A percentile compares a stretch with the other conserved stretches of the same genome.
These are phyloP conservation scores for Coecobrya sp. DNA, from an alignment of 2,888 invertebrate species.

Conservation along the genomic window DNA sequence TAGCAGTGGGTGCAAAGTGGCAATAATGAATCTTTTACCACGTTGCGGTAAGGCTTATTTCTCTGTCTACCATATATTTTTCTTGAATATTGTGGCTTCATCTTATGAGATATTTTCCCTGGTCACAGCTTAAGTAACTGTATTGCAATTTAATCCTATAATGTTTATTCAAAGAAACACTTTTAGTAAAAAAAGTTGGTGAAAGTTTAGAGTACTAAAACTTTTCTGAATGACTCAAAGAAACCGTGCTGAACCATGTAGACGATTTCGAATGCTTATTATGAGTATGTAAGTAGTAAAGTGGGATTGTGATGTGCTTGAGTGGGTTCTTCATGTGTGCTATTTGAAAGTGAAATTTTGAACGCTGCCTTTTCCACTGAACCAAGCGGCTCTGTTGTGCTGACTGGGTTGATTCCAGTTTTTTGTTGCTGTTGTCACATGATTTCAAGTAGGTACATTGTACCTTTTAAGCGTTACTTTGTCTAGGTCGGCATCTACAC, in stretches of 20 bases:
- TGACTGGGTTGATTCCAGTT: neutral
- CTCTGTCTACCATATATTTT: slow-evolving; percentile 1
- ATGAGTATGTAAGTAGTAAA: neutral
- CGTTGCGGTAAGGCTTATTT: slow-evolving; percentile 67
- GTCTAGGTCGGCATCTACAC: slow-evolving; percentile 15
- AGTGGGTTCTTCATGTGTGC: neutral
- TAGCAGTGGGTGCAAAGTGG: slow-evolving; percentile 78
- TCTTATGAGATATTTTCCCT: slow-evolving; percentile 65
- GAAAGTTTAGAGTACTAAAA: slow-evolving; percentile 53
- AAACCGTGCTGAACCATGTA: neutral
- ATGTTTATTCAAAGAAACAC: slow-evolving; percentile 66
- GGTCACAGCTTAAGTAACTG: slow-evolving; percentile 33
- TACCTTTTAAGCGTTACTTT: neutral
- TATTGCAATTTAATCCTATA: slow-evolving; percentile 48
- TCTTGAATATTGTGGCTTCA: slow-evolving; percentile 52
- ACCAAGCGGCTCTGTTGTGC: neutral
- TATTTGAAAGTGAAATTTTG: slow-evolving; percentile 20
- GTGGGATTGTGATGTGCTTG: slow-evolving; percentile 38
- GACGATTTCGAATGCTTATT: neutral
- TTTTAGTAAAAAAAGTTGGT: slow-evolving; percentile 34
- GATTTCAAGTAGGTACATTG: neutral
- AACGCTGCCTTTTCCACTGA: neutral
- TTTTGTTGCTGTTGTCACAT: neutral
- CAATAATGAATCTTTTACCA: slow-evolving; percentile 79
- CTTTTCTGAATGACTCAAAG: slow-evolving; percentile 67